Conservation (phyloP, 2,113 vertebrate species). For the Holacanthus passer region DNA sequence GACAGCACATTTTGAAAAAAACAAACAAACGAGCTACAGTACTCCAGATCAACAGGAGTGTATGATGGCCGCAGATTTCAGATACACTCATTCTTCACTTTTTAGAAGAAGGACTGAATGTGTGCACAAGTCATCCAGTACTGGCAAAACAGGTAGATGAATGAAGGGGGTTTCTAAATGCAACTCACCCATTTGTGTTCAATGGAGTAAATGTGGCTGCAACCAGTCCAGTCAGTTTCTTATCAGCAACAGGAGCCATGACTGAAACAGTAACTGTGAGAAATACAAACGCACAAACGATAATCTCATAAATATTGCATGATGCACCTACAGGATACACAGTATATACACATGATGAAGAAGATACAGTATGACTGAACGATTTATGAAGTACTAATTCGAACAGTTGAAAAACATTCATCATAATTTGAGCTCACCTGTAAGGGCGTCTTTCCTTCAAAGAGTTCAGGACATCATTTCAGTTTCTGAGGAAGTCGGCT, state of each 20-base stretch:
- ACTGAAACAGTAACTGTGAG: not conserved
- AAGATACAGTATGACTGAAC: too few relatives aligned
- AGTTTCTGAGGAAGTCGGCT: not conserved
- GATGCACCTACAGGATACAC: not conserved
- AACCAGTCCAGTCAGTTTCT: constrained; percentile 88
- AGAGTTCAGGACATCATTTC: fast-evolving
- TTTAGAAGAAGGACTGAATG: not conserved
- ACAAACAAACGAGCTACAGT: constrained; percentile 1
- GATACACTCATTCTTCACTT: not conserved
- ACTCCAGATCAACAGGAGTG: not conserved
- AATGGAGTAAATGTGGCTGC: constrained; percentile 95
- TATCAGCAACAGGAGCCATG: constrained; percentile 79
- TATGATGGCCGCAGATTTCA: not conserved
- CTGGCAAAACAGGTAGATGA: not conserved
- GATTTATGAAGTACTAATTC: too few relatives aligned
- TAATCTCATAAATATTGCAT: not conserved
- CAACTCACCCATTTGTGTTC: constrained; percentile 87
- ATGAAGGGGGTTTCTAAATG: not conserved
- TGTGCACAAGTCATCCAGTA: not conserved
- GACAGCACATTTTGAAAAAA: not conserved
- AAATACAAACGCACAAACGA: not conserved
- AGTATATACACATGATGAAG: not conserved
- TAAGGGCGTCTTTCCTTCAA: not conserved
- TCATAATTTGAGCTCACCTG: constrained; percentile 39
- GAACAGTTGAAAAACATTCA: too few relatives aligned